These are phyloP conservation scores for Macroglossus sobrinus DNA, from an alignment of 2,113 vertebrate genomes.

Conservation along the genomic window DNA sequence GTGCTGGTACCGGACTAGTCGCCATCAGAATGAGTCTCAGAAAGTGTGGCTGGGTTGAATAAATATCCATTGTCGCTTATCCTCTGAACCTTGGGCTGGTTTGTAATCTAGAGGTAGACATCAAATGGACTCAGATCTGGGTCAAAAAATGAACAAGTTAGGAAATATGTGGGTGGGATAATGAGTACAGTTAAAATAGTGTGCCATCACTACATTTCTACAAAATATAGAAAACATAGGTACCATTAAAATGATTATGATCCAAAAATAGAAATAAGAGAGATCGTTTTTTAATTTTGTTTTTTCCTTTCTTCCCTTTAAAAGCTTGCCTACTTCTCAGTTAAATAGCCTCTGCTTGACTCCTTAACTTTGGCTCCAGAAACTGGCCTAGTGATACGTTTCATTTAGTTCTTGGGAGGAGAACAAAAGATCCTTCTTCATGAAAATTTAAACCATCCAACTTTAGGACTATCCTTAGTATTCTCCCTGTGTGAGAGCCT, in stretches of 20 bases:
- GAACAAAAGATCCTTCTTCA: slow-evolving; percentile 27
- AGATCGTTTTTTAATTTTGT: neutral
- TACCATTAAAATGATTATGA: neutral
- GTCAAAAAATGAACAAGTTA: neutral
- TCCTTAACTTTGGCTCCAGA: neutral
- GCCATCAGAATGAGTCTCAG: neutral
- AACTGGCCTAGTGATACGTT: neutral
- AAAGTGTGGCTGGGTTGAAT: neutral
- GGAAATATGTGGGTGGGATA: neutral
- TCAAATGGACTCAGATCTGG: neutral
- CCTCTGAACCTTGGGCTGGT: neutral
- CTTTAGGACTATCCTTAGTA: neutral
- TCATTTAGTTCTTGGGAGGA: slow-evolving; percentile 3
- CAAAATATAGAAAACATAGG: neutral
- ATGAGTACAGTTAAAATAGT: neutral
- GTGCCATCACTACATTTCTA: neutral
- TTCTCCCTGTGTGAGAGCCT: neutral
- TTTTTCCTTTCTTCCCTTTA: neutral
- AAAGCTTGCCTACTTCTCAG: neutral
- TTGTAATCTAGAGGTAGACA: neutral
- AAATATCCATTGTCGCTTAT: neutral
- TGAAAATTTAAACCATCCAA: neutral
- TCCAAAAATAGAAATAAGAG: neutral
- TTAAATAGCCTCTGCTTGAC: neutral
- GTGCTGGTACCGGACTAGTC: accelerated